Base-by-base conservation (phyloP, 2,888 invertebrate species). In the Physocephala rufipes region DNA sequence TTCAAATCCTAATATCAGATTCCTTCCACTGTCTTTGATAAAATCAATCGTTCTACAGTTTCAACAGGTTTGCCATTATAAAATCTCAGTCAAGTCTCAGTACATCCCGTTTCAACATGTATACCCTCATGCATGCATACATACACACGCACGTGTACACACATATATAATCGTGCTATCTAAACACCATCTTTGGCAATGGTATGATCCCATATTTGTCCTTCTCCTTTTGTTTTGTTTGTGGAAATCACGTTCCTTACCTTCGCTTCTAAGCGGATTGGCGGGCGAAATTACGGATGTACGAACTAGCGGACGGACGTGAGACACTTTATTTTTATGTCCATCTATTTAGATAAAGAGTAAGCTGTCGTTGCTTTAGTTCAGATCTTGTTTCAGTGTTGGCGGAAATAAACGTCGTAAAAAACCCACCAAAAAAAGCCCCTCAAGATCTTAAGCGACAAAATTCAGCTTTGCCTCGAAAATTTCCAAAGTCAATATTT, bases 401-500 rank as follows among this genome's bases (percentile, higher is more conserved):
- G 66, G 55, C 43, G 68, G 30, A 68, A 68, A 68, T 68, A 59
- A 47, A 36, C 9, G 36, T 36, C 36, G 4, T 4, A 9, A n/a
- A n/a, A 67, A 59, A 59, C 16, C 59, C 61, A 61, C 58, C 55
- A 58, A 67, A 67, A 70, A 63, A 36, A 51, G 19, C 36, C 7
- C 51, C 28, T 36, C 13, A 55, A 55, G 15, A 55, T 45, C 55
- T 15, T 24, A 5, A 59, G 2, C 5, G 28, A 30, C n/a, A 47
- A 64, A 62, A 66, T 53, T 66, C 66, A 63, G 69, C 61, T 71
- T n/a, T 30, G 43, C 62, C 59, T 45, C 49, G 67, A 58, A 68
- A 72, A 72, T 71, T 74, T 72, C 69, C 63, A 70, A 70, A 72
- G 74, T 72, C 71, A 74, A 74, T 74, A 74, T 70, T 68, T 67